Evolutionary conservation across 2,888 invertebrate genomes (phyloP).

Genomic region (Laothoe populi): DNA sequence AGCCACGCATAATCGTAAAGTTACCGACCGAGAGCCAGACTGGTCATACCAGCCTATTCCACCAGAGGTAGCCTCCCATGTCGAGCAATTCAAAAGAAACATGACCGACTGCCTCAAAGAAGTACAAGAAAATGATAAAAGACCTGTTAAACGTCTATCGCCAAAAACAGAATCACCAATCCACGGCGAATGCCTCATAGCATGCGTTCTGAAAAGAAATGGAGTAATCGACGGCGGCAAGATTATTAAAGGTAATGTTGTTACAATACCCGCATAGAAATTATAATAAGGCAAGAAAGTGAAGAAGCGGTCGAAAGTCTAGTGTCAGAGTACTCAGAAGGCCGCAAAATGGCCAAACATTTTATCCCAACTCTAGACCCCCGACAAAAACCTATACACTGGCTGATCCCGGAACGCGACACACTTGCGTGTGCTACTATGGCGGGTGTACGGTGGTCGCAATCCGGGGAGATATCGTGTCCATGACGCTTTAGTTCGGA

Average conservation of each 20-base stretch:
- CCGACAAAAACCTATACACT: no score
- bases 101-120: constrained; percentile 76
- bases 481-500: no score
- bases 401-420: no score
- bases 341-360: no score
- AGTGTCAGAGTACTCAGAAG: no score
- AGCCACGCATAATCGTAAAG: constrained; percentile 37
- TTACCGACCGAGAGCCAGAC: constrained; percentile 56
- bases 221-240: constrained; percentile 69
- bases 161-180: constrained; percentile 70
- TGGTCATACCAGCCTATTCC: constrained; percentile 84
- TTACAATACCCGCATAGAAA: no score
- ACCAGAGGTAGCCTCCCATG: constrained; percentile 58
- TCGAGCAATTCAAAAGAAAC: constrained; percentile 67
- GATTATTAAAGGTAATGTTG: constrained; percentile 65
- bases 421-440: no score
- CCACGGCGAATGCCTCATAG: constrained; percentile 75
- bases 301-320: no score
- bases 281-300: no score
- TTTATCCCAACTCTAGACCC: no score
- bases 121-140: constrained; percentile 64
- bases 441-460: no score
- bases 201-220: constrained; percentile 74
- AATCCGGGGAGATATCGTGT: no score
- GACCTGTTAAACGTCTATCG: constrained; percentile 62